Percentiles rank a stretch among this genome's conserved stretches.
These are phyloP conservation scores for Pachliopta kotzebuea DNA, from an alignment of 2,888 invertebrate genomes.

Conservation along the genomic window DNA sequence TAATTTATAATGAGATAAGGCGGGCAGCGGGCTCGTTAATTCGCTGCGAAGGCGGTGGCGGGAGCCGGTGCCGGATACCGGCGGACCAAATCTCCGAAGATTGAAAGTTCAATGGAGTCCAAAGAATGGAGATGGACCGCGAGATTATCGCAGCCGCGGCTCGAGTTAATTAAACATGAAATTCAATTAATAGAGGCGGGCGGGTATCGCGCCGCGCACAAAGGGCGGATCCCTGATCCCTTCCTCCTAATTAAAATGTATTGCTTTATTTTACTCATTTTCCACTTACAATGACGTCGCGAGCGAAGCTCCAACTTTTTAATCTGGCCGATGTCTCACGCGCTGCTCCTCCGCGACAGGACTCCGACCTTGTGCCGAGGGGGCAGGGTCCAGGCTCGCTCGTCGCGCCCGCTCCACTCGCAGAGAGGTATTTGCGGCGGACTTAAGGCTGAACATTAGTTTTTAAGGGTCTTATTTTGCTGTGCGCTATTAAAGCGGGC, in stretches of 20 bases:
- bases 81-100: constrained; percentile 53
- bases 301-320: constrained; percentile 78
- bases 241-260: constrained; percentile 80
- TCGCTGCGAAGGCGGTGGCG: constrained; percentile 36
- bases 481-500: constrained; percentile 71
- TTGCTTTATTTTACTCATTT: constrained; percentile 81
- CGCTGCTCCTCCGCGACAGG: constrained; percentile 38
- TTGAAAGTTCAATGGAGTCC: constrained; percentile 52
- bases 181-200: constrained; percentile 77
- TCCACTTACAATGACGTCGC: constrained; percentile 78
- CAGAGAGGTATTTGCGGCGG: constrained; percentile 79
- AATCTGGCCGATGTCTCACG: constrained; percentile 69
- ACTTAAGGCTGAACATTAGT: constrained; percentile 78
- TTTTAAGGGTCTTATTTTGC: constrained; percentile 79
- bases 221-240: constrained; percentile 75
- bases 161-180: constrained; percentile 79
- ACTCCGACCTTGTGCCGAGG: constrained; percentile 32
- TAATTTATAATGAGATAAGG: neutral
- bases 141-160: constrained; percentile 66
- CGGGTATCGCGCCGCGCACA: constrained; percentile 52
- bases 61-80: constrained; percentile 19
- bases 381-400: constrained; percentile 37
- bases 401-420: constrained; percentile 65
- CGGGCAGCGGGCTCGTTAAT: constrained; percentile 35
- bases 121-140: constrained; percentile 57